Base-by-base conservation (phyloP, 2,797 vertebrate genomes). In the Diplodus sargus region DNA sequence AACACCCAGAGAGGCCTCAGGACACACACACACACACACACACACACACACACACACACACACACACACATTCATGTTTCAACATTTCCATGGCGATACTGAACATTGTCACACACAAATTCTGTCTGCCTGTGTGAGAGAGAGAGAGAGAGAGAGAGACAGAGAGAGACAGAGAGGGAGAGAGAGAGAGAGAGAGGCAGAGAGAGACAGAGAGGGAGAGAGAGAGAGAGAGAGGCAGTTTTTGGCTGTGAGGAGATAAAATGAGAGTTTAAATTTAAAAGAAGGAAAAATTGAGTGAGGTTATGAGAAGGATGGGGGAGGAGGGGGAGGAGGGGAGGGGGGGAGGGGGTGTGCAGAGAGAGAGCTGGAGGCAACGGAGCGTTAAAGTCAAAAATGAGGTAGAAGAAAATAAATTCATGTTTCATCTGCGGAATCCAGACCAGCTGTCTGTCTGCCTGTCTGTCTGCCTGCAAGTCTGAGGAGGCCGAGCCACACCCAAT, bases 21-120 rank as follows among this genome's bases (percentile, higher is more conserved):
- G 85, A 89, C 74, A 78, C 54, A 64, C 39, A 78, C 79, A 79
- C 64, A 72, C 34, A 64, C 66, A 77, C 72, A 67, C 57, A 51
- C 69, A 66, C 71, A 59, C 57, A 63, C 63, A 63, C 56, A 30
- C 64, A 64, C 49, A 65, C 64, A 48, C 25, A 25, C 25, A 25
- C 25, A 25, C 25, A 25, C 8, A 56, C 65, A 67, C 76, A 70
- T 7, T 75, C 76, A 72, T 30, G n/a, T 51, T 69, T 63, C 63
- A 34, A 74, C 59, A 88, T 87, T 79, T 85, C 79, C 81, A 87
- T 87, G 85, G 83, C 51, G 75, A 87, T 79, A 23, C 60, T 74
- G 65, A 73, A 78, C 67, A 85, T 85, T 68, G 74, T 73, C 79
- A 79, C 71, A 82, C 78, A 61, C 48, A 65, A 10, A 30, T 15